Evolutionary conservation across 1,140 invertebrate species (phyloP).

Genomic region (Heliconius congener): DNA sequence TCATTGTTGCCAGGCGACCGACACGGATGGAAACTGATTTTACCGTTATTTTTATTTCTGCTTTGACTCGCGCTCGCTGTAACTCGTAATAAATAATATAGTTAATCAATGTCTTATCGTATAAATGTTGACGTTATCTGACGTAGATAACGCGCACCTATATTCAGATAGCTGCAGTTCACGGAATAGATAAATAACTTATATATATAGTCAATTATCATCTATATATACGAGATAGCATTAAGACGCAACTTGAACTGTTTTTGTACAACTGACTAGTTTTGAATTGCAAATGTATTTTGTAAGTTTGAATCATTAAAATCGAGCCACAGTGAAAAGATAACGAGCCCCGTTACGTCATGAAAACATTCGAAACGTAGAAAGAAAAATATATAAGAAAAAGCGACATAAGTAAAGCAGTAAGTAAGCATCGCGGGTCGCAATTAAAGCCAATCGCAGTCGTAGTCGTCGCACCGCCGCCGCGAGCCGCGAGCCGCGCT

Average conservation of each 20-base stretch:
- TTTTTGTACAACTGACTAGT: neutral
- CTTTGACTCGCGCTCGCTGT: neutral
- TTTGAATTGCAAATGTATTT: neutral
- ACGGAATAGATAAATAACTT: neutral
- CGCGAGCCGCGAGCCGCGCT: constrained; percentile 25
- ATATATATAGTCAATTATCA: neutral
- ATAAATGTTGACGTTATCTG: neutral
- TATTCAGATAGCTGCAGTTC: neutral
- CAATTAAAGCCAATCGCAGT: constrained; percentile 13
- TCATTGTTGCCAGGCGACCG: constrained; percentile 19
- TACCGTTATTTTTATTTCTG: constrained; percentile 5
- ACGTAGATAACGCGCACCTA: neutral
- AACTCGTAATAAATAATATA: neutral
- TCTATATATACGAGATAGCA: neutral
- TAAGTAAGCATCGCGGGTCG: neutral
- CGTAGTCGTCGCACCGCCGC: neutral
- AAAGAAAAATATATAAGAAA: neutral
- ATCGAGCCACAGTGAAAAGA: neutral
- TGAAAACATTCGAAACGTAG: neutral
- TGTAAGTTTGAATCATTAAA: neutral
- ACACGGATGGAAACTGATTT: constrained; percentile 2
- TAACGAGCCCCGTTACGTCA: neutral
- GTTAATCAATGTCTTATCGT: neutral
- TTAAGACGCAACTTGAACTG: neutral
- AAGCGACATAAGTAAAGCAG: neutral